A percentile compares a stretch with the other conserved stretches of the same genome.
phyloP scores from a whole-genome alignment of 2,113 vertebrate species.

The Tautogolabrus adspersus region DNA sequence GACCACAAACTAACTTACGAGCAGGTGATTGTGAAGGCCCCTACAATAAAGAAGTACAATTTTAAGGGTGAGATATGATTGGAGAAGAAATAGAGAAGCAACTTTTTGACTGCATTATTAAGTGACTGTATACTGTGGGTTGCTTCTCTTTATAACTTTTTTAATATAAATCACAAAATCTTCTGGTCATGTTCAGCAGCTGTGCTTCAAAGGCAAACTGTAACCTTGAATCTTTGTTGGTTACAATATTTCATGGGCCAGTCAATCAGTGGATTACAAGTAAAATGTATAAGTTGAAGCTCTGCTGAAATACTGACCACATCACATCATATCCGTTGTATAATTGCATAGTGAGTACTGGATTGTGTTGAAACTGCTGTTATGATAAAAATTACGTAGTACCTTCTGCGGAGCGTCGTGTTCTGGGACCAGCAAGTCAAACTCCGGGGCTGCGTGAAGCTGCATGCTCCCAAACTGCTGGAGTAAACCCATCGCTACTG shows the following conservation, averaged over 20 bases:
- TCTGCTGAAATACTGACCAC: not conserved
- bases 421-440: constrained; percentile 97
- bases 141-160: no score
- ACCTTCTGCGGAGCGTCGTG: constrained; percentile 98
- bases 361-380: no score
- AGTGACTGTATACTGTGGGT: no score
- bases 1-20: not conserved
- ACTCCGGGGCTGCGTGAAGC: constrained; percentile 95
- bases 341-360: no score
- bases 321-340: not conserved
- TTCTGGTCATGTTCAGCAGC: no score
- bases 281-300: not conserved
- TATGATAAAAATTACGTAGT: constrained; percentile 1
- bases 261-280: not conserved
- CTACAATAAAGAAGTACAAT: no score
- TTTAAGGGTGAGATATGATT: no score
- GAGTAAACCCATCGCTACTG: constrained; percentile 97
- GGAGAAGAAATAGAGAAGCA: no score
- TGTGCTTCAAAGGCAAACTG: not conserved
- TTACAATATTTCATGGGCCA: not conserved
- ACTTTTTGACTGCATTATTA: no score
- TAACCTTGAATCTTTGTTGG: not conserved
- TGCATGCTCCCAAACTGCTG: constrained; percentile 98
- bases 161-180: no score
- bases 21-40: no score